A percentile compares a stretch with the other conserved stretches of the same genome.
These are phyloP conservation scores for Microdon myrmicae DNA, from an alignment of 2,888 invertebrate genomes.

Conservation along the genomic window DNA sequence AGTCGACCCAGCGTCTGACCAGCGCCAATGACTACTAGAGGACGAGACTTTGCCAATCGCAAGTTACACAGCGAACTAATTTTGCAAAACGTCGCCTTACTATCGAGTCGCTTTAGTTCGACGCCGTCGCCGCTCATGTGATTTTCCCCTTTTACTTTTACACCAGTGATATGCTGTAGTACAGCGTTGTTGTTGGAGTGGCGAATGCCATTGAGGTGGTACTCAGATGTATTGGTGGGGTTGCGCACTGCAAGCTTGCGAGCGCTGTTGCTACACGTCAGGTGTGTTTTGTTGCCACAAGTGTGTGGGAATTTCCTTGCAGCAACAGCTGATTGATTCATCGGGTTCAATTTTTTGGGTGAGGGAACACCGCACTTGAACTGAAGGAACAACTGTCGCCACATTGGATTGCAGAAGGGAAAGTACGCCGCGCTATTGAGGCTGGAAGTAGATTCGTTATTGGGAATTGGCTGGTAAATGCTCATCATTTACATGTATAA, in stretches of 20 bases:
- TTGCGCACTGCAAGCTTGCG: constrained; percentile 29
- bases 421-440: too few species aligned
- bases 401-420: too few species aligned
- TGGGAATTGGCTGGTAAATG: too few species aligned
- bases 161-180: constrained; percentile 27
- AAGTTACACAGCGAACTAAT: constrained; percentile 63
- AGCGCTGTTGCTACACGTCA: constrained; percentile 26
- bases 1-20: too few species aligned
- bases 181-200: constrained; percentile 31
- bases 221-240: not conserved
- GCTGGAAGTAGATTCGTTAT: too few species aligned
- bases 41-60: constrained; percentile 52
- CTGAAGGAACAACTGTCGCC: too few species aligned
- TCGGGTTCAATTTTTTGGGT: too few species aligned
- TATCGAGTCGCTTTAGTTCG: constrained; percentile 65
- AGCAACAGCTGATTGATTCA: constrained; percentile 39
- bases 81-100: constrained; percentile 60
- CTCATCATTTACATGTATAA: too few species aligned
- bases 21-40: too few species aligned
- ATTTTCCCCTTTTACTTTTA: too few species aligned
- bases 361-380: too few species aligned
- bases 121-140: constrained; percentile 62
- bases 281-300: constrained; percentile 6
- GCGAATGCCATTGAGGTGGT: constrained; percentile 25
- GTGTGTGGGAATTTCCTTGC: too few species aligned